Conservation (phyloP, 23 tunicate genomes). For the Trididemnum miniatum region DNA sequence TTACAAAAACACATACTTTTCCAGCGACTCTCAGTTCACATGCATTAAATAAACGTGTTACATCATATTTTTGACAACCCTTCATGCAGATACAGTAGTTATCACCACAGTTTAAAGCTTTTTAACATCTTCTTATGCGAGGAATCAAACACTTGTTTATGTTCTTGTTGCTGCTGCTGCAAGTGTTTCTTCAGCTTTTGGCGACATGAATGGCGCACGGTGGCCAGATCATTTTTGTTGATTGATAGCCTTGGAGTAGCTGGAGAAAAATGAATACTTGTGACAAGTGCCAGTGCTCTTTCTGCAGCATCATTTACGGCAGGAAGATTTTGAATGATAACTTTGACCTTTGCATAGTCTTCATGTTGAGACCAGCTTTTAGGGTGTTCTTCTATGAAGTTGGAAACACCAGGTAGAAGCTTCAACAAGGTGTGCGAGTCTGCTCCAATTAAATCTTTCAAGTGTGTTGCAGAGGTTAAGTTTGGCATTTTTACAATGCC, state of each 20-base stretch:
- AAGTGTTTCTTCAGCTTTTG: background rate
- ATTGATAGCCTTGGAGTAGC: background rate
- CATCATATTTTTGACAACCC: background rate
- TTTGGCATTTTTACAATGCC: slow-evolving; percentile 11
- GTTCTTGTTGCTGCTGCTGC: background rate
- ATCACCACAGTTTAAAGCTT: background rate
- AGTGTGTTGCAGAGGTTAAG: background rate
- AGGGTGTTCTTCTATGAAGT: background rate
- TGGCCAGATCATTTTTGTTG: background rate
- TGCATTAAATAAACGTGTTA: background rate
- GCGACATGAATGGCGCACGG: background rate
- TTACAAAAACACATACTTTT: background rate
- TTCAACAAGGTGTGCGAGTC: too few relatives aligned
- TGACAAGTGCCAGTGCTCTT: background rate
- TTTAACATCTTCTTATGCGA: too few relatives aligned
- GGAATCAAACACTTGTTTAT: too few relatives aligned
- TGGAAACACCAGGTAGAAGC: too few relatives aligned
- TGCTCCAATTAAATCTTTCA: slow-evolving; percentile 13
- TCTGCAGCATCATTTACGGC: too few relatives aligned
- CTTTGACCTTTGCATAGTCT: background rate
- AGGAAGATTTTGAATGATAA: too few relatives aligned
- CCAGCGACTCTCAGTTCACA: background rate
- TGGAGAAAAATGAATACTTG: background rate
- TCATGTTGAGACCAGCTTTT: background rate
- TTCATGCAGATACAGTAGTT: background rate